Conservation (phyloP, 2,113 vertebrate species). For the Microtus oregoni region DNA sequence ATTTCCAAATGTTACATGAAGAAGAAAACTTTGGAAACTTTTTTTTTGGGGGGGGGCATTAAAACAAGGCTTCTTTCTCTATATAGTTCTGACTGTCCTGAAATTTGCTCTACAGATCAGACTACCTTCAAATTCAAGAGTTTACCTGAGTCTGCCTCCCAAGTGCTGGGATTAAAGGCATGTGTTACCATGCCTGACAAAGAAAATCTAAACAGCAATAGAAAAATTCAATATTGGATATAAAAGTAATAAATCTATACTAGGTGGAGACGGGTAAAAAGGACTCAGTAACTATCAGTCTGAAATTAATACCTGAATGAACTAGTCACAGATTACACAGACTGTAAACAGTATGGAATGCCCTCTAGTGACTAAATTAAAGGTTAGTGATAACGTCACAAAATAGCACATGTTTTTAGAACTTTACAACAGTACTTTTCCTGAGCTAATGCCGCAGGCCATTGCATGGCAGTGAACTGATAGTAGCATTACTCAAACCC, state of each 20-base stretch:
- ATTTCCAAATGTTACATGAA: background rate
- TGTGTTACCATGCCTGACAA: background rate
- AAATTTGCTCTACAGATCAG: background rate
- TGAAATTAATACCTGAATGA: background rate
- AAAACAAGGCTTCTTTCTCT: background rate
- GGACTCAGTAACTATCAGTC: background rate
- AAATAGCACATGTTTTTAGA: background rate
- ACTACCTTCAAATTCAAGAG: background rate
- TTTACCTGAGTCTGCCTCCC: background rate
- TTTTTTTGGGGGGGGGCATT: background rate
- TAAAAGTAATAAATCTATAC: background rate
- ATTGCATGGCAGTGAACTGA: background rate
- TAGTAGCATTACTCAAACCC: background rate
- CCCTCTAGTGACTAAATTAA: constrained; percentile 39
- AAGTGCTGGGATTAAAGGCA: background rate
- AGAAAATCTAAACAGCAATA: background rate
- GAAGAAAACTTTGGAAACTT: background rate
- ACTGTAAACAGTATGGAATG: background rate
- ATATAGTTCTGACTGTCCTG: background rate
- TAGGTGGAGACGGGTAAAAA: background rate
- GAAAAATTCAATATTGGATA: background rate
- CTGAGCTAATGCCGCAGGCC: background rate
- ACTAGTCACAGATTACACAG: background rate
- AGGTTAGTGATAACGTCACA: background rate
- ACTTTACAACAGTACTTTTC: background rate